Base-by-base conservation (phyloP, 2,797 vertebrate species). In the Loris lydekkerianus region DNA sequence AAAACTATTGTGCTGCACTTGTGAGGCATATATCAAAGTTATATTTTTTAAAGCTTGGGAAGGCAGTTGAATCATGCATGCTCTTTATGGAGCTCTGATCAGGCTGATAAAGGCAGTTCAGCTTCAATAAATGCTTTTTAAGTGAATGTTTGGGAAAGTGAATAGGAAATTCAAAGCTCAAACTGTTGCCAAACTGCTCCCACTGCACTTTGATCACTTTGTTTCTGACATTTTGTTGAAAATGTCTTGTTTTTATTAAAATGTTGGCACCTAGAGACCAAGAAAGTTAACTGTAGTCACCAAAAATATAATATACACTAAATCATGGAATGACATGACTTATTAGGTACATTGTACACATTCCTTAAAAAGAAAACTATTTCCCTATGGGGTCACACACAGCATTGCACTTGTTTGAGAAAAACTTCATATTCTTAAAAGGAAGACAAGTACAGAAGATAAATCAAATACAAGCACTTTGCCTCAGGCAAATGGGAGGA, bases 211-310 rank as follows among this genome's bases (percentile, higher is more conserved):
- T 99, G 98, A 98, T 98, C 98, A 98, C 97, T 98, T 98, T 25
- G 40, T 84, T 97, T 97, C 97, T 98, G 98, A 98, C 98, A 98
- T 98, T 98, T 98, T 98, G 97, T 98, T 98, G 98, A 98, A 98
- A 98, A 98, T 95, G 97, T 98, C 98, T 98, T 98, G 98, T 98
- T 98, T 99, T 98, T 98, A 98, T 98, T 98, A 98, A 98, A 98
- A 98, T 98, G 97, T 98, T 98, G 95, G 96, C 96, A 98, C 97
- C 98, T 95, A 70, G 98, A 98, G 98, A 98, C 98, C 96, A 96
- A 97, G 94, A 97, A 98, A 98, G 98, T 98, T 98, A 98, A 98
- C 98, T 88, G 94, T 97, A 98, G 97, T 98, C 96, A 97, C 96
- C 89, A 96, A 97, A 97, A 98, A 98, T 97, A 98, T 97, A 98